Evolutionary conservation across 2,113 vertebrate genomes (phyloP).

Genomic region (Bubo scandiacus): DNA sequence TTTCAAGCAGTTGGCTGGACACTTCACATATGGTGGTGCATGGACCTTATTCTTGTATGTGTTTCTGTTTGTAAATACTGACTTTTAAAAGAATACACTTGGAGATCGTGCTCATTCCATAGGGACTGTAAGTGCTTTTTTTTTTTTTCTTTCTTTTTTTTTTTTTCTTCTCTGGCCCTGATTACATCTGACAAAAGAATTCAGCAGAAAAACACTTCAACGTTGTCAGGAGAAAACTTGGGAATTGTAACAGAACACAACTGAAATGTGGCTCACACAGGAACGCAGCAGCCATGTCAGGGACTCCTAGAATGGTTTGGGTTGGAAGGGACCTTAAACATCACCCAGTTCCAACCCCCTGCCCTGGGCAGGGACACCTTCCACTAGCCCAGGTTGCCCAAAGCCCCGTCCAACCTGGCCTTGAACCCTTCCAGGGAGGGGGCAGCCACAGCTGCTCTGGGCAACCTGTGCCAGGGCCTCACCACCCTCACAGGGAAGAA

Average conservation of each 20-base stretch:
- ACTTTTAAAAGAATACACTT: fast-evolving
- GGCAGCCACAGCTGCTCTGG: too few relatives aligned
- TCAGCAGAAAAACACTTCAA: neutral
- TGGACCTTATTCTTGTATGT: neutral
- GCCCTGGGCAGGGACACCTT: too few relatives aligned
- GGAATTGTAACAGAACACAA: fast-evolving
- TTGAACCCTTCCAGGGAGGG: too few relatives aligned
- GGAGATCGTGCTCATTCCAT: neutral
- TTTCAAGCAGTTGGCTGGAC: neutral
- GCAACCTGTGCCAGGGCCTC: too few relatives aligned
- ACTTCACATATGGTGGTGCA: fast-evolving
- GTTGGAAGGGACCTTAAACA: too few relatives aligned
- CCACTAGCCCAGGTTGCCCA: too few relatives aligned
- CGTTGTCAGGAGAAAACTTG: neutral
- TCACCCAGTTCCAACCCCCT: too few relatives aligned
- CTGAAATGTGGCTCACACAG: fast-evolving
- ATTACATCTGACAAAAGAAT: neutral
- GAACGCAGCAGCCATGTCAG: neutral
- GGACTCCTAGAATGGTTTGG: too few relatives aligned
- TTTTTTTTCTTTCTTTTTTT: neutral
- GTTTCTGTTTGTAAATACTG: neutral
- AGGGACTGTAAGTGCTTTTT: neutral
- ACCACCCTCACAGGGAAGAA: too few relatives aligned
- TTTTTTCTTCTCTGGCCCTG: neutral
- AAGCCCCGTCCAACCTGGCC: too few relatives aligned